These are phyloP conservation scores for Polydrusus pterygomalis DNA, from an alignment of 2,888 invertebrate genomes.

Conservation along the genomic window DNA sequence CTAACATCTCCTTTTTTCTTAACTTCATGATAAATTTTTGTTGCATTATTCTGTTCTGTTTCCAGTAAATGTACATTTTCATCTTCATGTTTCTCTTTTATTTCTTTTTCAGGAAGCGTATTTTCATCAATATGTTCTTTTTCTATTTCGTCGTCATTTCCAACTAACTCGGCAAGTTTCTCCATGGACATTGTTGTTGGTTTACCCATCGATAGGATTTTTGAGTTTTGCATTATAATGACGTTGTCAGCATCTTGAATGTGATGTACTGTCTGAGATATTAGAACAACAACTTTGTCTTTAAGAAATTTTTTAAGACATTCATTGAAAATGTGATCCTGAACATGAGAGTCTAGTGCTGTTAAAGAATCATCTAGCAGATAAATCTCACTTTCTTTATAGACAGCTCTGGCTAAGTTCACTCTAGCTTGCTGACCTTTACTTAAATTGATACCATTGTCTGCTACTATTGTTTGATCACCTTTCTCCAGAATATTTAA, in stretches of 20 bases:
- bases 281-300: slow-evolving; percentile 81
- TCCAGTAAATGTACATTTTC: slow-evolving; percentile 55
- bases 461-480: slow-evolving; percentile 87
- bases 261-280: slow-evolving; percentile 82
- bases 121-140: slow-evolving; percentile 66
- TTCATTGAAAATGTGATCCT: slow-evolving; percentile 87
- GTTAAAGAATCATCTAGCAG: slow-evolving; percentile 91
- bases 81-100: slow-evolving; percentile 19
- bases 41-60: slow-evolving; percentile 55
- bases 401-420: slow-evolving; percentile 88
- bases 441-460: slow-evolving; percentile 81
- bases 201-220: slow-evolving; percentile 76
- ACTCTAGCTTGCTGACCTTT: slow-evolving; percentile 91
- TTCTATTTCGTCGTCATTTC: slow-evolving; percentile 66
- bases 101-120: slow-evolving; percentile 34
- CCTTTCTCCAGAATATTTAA: slow-evolving; percentile 83
- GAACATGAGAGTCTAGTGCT: slow-evolving; percentile 89
- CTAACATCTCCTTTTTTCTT: slow-evolving; percentile 62
- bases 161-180: slow-evolving; percentile 82
- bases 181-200: slow-evolving; percentile 81
- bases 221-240: slow-evolving; percentile 68
- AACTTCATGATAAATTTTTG: slow-evolving; percentile 63
- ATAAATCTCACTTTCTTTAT: slow-evolving; percentile 88
- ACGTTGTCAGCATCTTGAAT: slow-evolving; percentile 71
- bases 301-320: slow-evolving; percentile 79